Evolutionary conservation across 2,797 vertebrate species (phyloP).

Genomic region (Oreochromis mossambicus): DNA sequence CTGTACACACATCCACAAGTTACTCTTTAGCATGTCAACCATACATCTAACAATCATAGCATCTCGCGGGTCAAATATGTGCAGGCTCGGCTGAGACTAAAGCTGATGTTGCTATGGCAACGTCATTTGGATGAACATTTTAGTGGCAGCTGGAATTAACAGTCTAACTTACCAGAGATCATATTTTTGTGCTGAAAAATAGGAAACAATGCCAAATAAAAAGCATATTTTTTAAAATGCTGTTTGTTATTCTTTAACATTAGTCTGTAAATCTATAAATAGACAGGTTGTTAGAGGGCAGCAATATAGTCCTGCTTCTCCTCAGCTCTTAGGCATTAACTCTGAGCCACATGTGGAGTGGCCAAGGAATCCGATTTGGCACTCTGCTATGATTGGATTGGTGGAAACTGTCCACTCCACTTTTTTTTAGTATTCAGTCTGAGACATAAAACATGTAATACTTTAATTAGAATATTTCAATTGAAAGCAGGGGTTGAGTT

Average conservation of each 20-base stretch:
- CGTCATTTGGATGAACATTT: constrained; percentile 31
- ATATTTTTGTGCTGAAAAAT: background rate
- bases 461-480: background rate
- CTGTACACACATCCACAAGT: background rate
- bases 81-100: constrained; percentile 4
- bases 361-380: background rate
- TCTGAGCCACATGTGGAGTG: background rate
- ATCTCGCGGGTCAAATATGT: constrained; percentile 4
- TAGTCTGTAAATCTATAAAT: background rate
- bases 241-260: background rate
- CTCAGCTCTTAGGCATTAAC: background rate
- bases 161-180: background rate
- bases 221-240: background rate
- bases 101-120: constrained; percentile 58
- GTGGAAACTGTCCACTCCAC: background rate
- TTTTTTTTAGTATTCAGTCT: background rate
- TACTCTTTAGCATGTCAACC: background rate
- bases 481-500: background rate
- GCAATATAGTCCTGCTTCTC: background rate
- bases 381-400: background rate
- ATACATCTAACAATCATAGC: constrained; percentile 1
- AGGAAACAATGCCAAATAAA: background rate
- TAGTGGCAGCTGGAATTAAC: constrained; percentile 20
- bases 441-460: background rate
- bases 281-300: background rate